Percentiles rank a stretch among this genome's conserved stretches.
Conservation (phyloP, 2,113 vertebrate species). For the Chaetura pelagica region DNA sequence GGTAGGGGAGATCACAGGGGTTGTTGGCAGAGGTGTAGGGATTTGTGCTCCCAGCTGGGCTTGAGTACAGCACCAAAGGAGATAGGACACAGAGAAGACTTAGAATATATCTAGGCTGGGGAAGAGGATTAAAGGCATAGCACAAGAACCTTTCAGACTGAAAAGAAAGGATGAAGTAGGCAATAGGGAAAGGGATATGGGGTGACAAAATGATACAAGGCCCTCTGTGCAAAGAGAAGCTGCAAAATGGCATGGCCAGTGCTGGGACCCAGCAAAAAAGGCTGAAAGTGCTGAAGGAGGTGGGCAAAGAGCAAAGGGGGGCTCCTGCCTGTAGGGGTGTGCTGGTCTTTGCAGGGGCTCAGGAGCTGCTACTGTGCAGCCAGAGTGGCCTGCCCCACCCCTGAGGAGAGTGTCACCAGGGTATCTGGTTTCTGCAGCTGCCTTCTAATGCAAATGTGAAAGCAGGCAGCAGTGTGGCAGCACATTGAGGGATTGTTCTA, state of each 20-base stretch:
- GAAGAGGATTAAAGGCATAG: neutral
- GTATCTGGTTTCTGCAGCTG: neutral
- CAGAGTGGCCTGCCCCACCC: neutral
- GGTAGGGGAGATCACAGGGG: neutral
- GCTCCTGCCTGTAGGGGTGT: neutral
- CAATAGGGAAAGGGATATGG: neutral
- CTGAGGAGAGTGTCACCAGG: neutral
- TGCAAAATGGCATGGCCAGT: neutral
- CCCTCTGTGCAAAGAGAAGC: neutral
- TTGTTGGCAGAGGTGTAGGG: neutral
- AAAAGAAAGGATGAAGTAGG: neutral
- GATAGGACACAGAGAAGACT: neutral
- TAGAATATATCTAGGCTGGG: neutral
- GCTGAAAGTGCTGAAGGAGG: neutral
- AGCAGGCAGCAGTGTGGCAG: neutral
- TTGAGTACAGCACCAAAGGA: neutral
- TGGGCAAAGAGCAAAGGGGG: neutral
- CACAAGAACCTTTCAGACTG: neutral
- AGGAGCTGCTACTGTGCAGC: neutral
- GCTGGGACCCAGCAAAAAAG: neutral
- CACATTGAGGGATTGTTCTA: rapidly evolving
- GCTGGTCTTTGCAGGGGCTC: neutral
- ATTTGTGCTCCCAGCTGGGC: rapidly evolving
- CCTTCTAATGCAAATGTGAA: neutral
- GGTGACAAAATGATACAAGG: neutral